A percentile compares a stretch with the other conserved stretches of the same genome.
phyloP scores from a whole-genome alignment of 2,888 invertebrate species.

The Copidosoma aretas region DNA sequence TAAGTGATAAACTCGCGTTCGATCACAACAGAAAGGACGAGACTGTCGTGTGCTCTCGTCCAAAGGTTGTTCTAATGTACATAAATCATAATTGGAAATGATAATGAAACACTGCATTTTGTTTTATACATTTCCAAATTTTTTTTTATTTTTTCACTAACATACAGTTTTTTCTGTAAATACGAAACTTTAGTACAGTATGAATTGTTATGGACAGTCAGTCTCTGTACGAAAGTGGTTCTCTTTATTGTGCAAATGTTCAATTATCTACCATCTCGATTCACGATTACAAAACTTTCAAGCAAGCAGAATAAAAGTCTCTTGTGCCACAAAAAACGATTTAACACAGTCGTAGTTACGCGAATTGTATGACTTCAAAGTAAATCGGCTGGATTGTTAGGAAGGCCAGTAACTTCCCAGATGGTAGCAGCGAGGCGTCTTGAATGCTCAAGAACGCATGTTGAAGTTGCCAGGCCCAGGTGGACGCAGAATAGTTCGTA shows the following conservation, averaged over 20 bases:
- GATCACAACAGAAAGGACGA: too few species aligned
- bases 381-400: constrained; percentile 70
- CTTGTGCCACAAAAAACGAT: background rate
- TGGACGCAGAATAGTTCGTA: constrained; percentile 85
- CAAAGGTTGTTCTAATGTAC: too few species aligned
- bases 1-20: too few species aligned
- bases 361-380: constrained; percentile 61
- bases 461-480: constrained; percentile 80
- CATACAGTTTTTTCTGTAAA: constrained; percentile 21
- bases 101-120: background rate
- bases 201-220: constrained; percentile 12
- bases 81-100: background rate
- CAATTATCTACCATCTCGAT: too few species aligned
- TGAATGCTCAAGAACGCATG: constrained; percentile 84
- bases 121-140: background rate
- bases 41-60: too few species aligned
- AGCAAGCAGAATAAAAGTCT: background rate
- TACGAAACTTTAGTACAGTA: constrained; percentile 22
- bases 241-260: too few species aligned
- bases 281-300: background rate
- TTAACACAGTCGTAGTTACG: too few species aligned
- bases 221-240: background rate
- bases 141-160: constrained; percentile 5
- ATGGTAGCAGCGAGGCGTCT: constrained; percentile 82
- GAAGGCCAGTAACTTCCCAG: constrained; percentile 74